Base-by-base conservation (phyloP, 2,113 vertebrate species). In the cattle (Bos taurus) region DNA sequence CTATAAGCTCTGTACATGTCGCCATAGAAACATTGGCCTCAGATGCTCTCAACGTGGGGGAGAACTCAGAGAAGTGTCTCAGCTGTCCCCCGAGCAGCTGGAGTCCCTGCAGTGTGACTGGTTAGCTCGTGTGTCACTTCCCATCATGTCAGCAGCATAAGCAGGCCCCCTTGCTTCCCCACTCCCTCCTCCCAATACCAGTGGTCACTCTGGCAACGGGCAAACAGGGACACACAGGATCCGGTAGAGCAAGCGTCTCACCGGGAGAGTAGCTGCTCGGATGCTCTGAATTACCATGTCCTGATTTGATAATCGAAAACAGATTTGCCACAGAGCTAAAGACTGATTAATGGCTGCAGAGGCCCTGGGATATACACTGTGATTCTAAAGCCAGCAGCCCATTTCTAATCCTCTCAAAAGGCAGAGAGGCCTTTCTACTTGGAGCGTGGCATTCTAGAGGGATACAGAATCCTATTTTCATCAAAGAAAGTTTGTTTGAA, bases 241-340 rank as follows among this genome's bases (percentile, higher is more conserved):
- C 62, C 48, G 0, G 80, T 87, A 87, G 56, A 84, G 84, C 7
- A 0, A 91, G 92, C 25, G 7, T 91, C 95, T 97, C 94, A 77
- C 85, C 0, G 0, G 43, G 67, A 96, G 94, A 97, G 91, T 90
- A 97, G 93, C 82, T 93, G 77, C 56, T 62, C 57, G 16, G 67
- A 89, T 0, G 40, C 93, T 40, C 0, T 96, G 91, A 95, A 95
- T 94, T 71, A 96, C 94, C 40, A 1, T 89, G 96, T 93, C 86
- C 94, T 86, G 93, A 97, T 97, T 36, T 93, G 94, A 94, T 97
- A 33, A 97, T 96, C 57, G 30, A 86, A 97, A 97, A 83, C 96
- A 97, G 97, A 97, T 97, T 98, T 95, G 93, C 93, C 93, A 96
- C 8, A 3, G 88, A 80, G 94, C 67, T 86, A 13, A 78, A 67